Evolutionary conservation across 2,888 invertebrate species (phyloP), one percentile per base, ranked within the genome.

Genomic region (Nemotelus pantherinus): DNA sequence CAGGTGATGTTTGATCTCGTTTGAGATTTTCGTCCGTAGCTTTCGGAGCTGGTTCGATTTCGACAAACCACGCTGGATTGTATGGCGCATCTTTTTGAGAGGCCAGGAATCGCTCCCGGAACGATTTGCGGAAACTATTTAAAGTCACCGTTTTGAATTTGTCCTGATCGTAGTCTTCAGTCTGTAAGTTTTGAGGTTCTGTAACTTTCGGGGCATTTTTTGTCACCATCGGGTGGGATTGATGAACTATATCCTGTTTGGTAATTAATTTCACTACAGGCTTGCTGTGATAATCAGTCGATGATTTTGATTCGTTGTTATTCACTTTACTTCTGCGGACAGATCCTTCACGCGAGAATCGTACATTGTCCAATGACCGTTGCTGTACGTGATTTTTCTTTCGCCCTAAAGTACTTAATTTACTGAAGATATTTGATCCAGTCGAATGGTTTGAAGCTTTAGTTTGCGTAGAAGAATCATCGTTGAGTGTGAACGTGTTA

Each of bases 21-120:
- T 86, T 82, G 80, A 85, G 87, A 67, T 85, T 85, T 2, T 87
- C 86, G 78, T 86, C 86, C 9, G 85, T 83, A 1, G 50, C 57
- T 25, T n/a, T 1, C 60, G 45, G 45, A 0, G 82, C 81, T 48
- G 82, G 78, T 2, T 86, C 86, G 5, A 87, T 87, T 79, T 85
- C 85, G 3, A 87, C 85, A 79, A 87, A 87, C 87, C 87, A 87
- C 75, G 87, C 81, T 47, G 87, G 87, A 83, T 86, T 86, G 67
- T 87, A 82, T 0, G 85, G 84, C 3, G 83, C 82, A 39, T 86
- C 84, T 25, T 85, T 84, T 53, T 85, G 83, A 58, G 85, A 83
- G 25, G 84, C 82, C 68, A 86, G 74, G 76, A 87, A 82, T 45
- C 84, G 84, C 3, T 87, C 86, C 1, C 86, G 84, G 80, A 87